Conservation (phyloP, 2,888 invertebrate species). For the Nephrotoma flavescens region DNA sequence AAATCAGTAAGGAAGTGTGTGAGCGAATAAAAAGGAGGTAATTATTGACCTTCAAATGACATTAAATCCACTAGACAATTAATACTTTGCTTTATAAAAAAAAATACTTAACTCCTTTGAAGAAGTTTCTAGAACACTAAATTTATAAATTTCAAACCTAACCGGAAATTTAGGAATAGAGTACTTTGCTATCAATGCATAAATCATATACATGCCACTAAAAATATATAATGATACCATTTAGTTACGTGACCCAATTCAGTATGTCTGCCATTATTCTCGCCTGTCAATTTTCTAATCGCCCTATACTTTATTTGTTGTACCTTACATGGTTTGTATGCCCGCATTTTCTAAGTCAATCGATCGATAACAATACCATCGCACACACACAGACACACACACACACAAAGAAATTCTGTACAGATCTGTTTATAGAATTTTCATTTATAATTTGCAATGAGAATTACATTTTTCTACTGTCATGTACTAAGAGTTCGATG, state of each 20-base stretch:
- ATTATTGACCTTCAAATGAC: too few relatives aligned
- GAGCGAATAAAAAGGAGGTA: too few relatives aligned
- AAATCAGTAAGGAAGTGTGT: too few relatives aligned
- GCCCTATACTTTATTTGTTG: not conserved
- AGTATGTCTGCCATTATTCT: not conserved
- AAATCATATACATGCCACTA: not conserved
- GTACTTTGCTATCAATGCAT: too few relatives aligned
- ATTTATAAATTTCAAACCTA: too few relatives aligned
- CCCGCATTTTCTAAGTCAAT: not conserved
- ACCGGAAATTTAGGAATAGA: too few relatives aligned
- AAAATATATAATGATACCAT: not conserved
- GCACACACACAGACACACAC: not conserved
- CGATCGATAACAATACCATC: not conserved
- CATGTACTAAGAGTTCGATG: not conserved
- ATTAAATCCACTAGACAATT: too few relatives aligned
- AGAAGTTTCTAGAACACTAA: too few relatives aligned
- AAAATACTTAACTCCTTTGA: too few relatives aligned
- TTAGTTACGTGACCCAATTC: not conserved
- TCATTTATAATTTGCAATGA: not conserved
- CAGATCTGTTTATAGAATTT: not conserved
- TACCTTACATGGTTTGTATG: too few relatives aligned
- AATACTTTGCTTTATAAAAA: too few relatives aligned
- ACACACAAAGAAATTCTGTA: not conserved
- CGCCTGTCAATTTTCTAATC: not conserved
- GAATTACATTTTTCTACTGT: not conserved